Conservation (phyloP, 1,140 invertebrate genomes). For the Drosophila carrolli region DNA sequence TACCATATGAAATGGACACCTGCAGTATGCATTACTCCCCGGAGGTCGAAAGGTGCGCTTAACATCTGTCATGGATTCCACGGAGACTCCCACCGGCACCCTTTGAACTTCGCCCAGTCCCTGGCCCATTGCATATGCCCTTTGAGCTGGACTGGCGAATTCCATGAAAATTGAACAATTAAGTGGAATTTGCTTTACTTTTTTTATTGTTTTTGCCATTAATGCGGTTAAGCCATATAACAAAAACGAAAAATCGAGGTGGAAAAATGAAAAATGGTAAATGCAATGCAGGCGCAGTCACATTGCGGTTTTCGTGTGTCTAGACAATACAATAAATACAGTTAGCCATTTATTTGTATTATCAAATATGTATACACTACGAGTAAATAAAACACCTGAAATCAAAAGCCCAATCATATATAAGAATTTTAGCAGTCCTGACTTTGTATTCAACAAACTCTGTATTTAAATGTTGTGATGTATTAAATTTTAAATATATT, state of each 20-base stretch:
- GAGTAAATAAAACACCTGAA: conserved; percentile 1
- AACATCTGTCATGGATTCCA: conserved; percentile 39
- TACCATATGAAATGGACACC: conserved; percentile 28
- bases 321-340: conserved; percentile 82
- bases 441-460: no score
- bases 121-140: conserved; percentile 57
- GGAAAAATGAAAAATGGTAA: conserved; percentile 16
- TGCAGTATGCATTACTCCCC: neutral
- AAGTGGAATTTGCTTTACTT: conserved; percentile 47
- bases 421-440: neutral
- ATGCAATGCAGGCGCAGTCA: conserved; percentile 72
- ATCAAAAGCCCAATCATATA: neutral
- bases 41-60: conserved; percentile 8
- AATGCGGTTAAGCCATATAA: conserved; percentile 72
- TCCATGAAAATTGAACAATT: conserved; percentile 75
- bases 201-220: conserved; percentile 32
- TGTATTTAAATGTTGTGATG: no score
- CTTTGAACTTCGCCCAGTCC: conserved; percentile 26
- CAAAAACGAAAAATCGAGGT: conserved; percentile 28
- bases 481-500: no score
- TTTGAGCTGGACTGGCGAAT: conserved; percentile 56
- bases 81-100: conserved; percentile 10
- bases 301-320: conserved; percentile 75
- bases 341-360: conserved; percentile 78
- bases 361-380: conserved; percentile 52